A percentile compares a stretch with the other conserved stretches of the same genome.
Conservation (phyloP, 2,797 vertebrate species). For the Coilia nasus region DNA sequence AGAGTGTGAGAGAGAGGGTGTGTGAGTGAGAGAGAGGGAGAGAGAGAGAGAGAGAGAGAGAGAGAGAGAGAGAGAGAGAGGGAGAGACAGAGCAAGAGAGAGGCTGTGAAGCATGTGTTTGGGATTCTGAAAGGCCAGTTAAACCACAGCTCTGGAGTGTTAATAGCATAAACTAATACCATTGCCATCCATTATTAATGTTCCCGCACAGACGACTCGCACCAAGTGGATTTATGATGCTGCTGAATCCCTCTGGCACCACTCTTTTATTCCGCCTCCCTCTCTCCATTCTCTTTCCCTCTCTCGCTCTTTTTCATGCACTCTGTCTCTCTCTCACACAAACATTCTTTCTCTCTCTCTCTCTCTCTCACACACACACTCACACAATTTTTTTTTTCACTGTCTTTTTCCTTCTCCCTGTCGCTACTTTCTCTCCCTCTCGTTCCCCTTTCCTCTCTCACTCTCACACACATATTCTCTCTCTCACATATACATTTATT, state of each 20-base stretch:
- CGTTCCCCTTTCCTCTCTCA: too few relatives aligned
- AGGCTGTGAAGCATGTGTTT: slow-evolving; percentile 30
- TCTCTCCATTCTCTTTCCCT: background rate
- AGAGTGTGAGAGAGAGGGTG: slow-evolving; percentile 14
- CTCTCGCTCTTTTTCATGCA: too few relatives aligned
- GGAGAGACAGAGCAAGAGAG: background rate
- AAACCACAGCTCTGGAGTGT: slow-evolving; percentile 51
- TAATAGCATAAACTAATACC: slow-evolving; percentile 59
- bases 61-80: slow-evolving; percentile 8
- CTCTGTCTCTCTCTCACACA: slow-evolving; percentile 12
- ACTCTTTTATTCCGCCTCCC: slow-evolving; percentile 33
- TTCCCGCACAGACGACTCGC: slow-evolving; percentile 49
- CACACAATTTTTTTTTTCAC: background rate
- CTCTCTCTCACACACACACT: background rate
- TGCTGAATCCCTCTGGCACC: slow-evolving; percentile 46
- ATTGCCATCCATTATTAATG: slow-evolving; percentile 64
- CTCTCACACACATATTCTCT: too few relatives aligned
- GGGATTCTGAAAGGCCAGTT: slow-evolving; percentile 51
- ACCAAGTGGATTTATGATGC: slow-evolving; percentile 59
- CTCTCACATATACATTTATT: too few relatives aligned
- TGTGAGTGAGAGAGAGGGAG: slow-evolving; percentile 21
- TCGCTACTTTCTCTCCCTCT: too few relatives aligned
- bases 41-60: background rate
- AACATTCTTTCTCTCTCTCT: background rate
- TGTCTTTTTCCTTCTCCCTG: too few relatives aligned